These are phyloP conservation scores for Drosophila cardini DNA, from an alignment of 1,140 invertebrate species.

Conservation along the genomic window DNA sequence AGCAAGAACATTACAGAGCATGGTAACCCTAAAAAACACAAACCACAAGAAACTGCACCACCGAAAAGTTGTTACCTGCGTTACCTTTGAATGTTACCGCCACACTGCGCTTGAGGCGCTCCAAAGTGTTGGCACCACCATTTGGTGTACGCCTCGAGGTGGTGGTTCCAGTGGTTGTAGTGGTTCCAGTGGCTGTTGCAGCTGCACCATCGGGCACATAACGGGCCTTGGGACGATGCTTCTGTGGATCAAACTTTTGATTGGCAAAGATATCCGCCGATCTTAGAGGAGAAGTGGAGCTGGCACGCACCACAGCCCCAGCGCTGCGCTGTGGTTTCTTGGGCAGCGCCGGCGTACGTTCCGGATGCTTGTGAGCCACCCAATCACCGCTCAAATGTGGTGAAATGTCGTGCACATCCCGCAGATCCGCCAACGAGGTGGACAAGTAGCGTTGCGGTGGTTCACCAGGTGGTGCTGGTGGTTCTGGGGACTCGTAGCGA, in stretches of 20 bases:
- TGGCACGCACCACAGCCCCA: slow-evolving; percentile 46
- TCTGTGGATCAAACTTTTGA: slow-evolving; percentile 90
- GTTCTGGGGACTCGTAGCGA: slow-evolving; percentile 88
- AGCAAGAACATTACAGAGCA: slow-evolving; percentile 29
- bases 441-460: slow-evolving; percentile 86
- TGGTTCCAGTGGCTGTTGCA: slow-evolving; percentile 14
- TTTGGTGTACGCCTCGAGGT: slow-evolving; percentile 11
- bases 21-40: slow-evolving; percentile 4
- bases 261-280: slow-evolving; percentile 87
- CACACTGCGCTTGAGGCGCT: slow-evolving; percentile 58
- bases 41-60: slow-evolving; percentile 37
- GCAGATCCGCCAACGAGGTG: slow-evolving; percentile 91
- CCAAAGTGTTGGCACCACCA: slow-evolving; percentile 27
- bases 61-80: slow-evolving; percentile 21
- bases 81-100: slow-evolving; percentile 84
- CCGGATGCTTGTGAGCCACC: slow-evolving; percentile 90
- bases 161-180: too few species aligned
- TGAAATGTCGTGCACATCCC: slow-evolving; percentile 90
- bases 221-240: slow-evolving; percentile 90
- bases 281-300: slow-evolving; percentile 64
- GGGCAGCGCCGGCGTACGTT: slow-evolving; percentile 73
- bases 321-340: slow-evolving; percentile 37
- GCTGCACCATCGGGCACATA: slow-evolving; percentile 88
- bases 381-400: slow-evolving; percentile 91
- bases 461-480: background rate